A percentile compares a stretch with the other conserved stretches of the same genome.
These are phyloP conservation scores for Caradrina kadenii DNA, from an alignment of 2,888 invertebrate genomes.

Conservation along the genomic window DNA sequence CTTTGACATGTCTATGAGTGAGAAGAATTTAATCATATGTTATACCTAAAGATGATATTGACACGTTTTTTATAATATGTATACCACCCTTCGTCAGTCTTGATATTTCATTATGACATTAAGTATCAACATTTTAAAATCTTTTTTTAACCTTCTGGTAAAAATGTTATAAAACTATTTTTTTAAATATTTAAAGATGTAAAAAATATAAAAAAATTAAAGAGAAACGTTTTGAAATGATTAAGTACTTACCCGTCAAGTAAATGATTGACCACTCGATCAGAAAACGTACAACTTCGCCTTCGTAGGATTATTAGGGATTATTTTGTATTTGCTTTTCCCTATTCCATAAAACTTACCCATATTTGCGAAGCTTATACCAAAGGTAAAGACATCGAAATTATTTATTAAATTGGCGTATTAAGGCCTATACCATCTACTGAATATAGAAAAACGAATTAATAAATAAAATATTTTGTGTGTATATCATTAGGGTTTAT, in stretches of 20 bases:
- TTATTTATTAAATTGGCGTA: neutral
- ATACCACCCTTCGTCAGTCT: neutral
- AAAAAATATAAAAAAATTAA: too few species aligned
- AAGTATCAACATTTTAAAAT: neutral
- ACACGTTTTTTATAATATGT: slow-evolving; percentile 1
- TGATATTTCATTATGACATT: neutral
- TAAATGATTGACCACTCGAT: slow-evolving; percentile 8
- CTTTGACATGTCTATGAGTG: neutral
- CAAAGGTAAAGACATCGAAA: neutral
- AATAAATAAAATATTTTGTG: slow-evolving; percentile 10
- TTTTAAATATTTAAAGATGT: too few species aligned
- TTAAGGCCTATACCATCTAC: too few species aligned
- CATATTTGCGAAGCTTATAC: neutral
- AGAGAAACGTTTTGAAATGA: neutral
- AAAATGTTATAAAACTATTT: too few species aligned
- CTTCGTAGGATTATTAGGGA: neutral
- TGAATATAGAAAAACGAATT: neutral
- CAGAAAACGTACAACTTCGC: neutral
- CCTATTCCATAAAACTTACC: neutral
- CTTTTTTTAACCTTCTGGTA: neutral
- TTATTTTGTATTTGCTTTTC: slow-evolving; percentile 6
- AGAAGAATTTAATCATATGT: too few species aligned
- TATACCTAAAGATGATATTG: too few species aligned
- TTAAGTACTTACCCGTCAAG: neutral
- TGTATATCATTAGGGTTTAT: slow-evolving; percentile 21